Percentiles rank a stretch among this genome's conserved stretches.
These are phyloP conservation scores for Falco columbarius DNA, from an alignment of 2,797 vertebrate genomes.

Conservation along the genomic window DNA sequence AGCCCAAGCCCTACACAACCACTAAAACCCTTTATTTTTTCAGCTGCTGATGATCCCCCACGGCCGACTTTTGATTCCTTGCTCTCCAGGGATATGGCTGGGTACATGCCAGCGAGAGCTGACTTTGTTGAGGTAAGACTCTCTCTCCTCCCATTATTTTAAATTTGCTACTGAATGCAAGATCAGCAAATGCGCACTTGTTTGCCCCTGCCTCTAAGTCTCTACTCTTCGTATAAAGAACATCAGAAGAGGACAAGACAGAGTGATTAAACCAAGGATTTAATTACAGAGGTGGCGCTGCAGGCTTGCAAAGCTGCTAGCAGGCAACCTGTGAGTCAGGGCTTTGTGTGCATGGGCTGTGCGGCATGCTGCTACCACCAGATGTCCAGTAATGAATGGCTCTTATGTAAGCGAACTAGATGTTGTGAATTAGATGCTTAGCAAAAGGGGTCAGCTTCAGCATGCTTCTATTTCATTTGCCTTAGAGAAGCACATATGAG, in stretches of 20 bases:
- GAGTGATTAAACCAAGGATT: neutral
- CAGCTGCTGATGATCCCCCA: conserved; percentile 94
- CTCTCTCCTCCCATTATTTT: neutral
- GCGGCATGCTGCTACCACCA: neutral
- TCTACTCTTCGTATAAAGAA: neutral
- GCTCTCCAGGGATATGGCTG: conserved; percentile 98
- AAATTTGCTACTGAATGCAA: neutral
- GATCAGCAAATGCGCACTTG: neutral
- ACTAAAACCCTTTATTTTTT: neutral
- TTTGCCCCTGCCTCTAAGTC: neutral
- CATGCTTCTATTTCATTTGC: neutral
- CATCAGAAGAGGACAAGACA: neutral
- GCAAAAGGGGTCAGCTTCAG: neutral
- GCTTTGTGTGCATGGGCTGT: neutral
- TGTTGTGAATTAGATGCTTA: neutral
- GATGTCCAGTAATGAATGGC: neutral
- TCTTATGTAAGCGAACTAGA: neutral
- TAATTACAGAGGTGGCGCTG: conserved; percentile 12
- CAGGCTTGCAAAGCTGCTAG: neutral
- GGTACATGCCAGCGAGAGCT: conserved; percentile 97
- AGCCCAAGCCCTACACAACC: neutral
- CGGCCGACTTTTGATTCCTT: conserved; percentile 94
- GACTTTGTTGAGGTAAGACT: conserved; percentile 94
- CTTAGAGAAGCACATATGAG: neutral
- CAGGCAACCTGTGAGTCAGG: neutral